Evolutionary conservation across 2,797 vertebrate genomes (phyloP).

Genomic region (Phrynocephalus guinanensis): DNA sequence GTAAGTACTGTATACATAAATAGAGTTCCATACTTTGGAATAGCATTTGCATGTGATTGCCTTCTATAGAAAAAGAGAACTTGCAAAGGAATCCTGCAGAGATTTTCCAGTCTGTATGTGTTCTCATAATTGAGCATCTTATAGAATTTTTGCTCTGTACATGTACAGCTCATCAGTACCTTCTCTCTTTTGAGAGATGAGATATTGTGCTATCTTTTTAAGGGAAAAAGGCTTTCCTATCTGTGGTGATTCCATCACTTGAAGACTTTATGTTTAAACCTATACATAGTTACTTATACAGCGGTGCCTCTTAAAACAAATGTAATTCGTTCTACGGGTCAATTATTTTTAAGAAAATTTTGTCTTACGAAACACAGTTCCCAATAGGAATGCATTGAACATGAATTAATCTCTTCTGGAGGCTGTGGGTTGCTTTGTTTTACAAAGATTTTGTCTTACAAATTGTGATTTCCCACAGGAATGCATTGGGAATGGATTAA

Average conservation of each 20-base stretch:
- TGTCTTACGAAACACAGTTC: no score
- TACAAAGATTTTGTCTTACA: no score
- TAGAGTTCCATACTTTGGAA: neutral
- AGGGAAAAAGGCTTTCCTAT: neutral
- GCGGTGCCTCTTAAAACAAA: no score
- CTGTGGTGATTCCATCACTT: neutral
- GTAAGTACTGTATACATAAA: constrained; percentile 77
- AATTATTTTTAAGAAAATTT: no score
- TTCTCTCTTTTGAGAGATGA: neutral
- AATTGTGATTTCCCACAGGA: no score
- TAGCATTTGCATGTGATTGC: neutral
- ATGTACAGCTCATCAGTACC: neutral
- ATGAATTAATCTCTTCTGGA: no score
- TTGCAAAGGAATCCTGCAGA: neutral
- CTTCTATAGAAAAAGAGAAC: neutral
- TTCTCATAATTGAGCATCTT: neutral
- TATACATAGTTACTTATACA: no score
- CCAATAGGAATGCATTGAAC: no score
- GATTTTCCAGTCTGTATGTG: neutral
- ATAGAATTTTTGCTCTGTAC: neutral
- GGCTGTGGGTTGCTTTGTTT: no score
- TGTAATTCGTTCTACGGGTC: no score
- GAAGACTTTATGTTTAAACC: no score
- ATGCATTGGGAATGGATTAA: no score
- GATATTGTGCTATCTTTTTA: neutral